These are phyloP conservation scores for Diploptera punctata DNA, from an alignment of 2,888 invertebrate species.

Conservation along the genomic window DNA sequence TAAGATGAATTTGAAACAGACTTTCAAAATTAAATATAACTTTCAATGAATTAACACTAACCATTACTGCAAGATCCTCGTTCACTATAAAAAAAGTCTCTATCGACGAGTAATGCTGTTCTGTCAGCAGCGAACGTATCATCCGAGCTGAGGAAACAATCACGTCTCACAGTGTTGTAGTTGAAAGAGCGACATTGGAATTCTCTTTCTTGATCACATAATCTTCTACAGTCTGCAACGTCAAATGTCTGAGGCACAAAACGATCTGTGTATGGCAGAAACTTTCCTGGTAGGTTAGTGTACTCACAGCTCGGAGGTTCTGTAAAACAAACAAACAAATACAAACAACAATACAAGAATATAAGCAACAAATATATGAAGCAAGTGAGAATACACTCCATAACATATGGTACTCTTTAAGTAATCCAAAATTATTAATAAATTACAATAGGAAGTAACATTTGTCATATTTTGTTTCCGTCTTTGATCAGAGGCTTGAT, in stretches of 20 bases:
- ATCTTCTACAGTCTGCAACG: conserved; percentile 53
- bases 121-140: conserved; percentile 52
- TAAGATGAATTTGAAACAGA: too few relatives aligned
- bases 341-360: too few relatives aligned
- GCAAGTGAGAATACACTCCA: too few relatives aligned
- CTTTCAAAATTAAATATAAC: too few relatives aligned
- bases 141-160: conserved; percentile 55
- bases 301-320: conserved; percentile 57
- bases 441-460: too few relatives aligned
- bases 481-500: too few relatives aligned
- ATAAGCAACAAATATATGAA: too few relatives aligned
- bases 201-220: conserved; percentile 54
- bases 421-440: too few relatives aligned
- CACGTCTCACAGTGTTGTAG: conserved; percentile 50
- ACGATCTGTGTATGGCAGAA: conserved; percentile 54
- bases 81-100: conserved; percentile 55
- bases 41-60: too few relatives aligned
- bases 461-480: too few relatives aligned
- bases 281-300: conserved; percentile 53
- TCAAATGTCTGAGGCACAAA: conserved; percentile 51
- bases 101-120: conserved; percentile 49
- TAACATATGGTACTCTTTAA: too few relatives aligned
- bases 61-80: conserved; percentile 56
- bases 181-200: conserved; percentile 54
- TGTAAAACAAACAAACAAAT: conserved; percentile 44